Evolutionary conservation across 2,797 vertebrate species (phyloP).

Genomic region (Lophura swinhoii): DNA sequence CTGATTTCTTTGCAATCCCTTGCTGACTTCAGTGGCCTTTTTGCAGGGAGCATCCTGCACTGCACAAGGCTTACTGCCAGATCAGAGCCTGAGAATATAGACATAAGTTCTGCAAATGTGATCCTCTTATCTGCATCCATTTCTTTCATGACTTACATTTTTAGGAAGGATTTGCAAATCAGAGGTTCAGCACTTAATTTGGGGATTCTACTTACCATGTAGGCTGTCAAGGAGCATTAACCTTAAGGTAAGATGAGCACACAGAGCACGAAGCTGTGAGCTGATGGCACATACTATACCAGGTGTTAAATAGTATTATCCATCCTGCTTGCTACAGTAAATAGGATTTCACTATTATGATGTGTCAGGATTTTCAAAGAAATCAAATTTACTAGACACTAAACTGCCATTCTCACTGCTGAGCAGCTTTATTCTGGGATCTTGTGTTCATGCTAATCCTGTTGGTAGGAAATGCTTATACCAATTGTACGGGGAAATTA

Average conservation of each 20-base stretch:
- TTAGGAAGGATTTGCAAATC: constrained; percentile 75
- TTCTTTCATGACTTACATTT: constrained; percentile 26
- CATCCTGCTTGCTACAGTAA: constrained; percentile 81
- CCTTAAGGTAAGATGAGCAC: constrained; percentile 79
- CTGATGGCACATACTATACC: constrained; percentile 72
- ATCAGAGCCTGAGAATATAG: neutral
- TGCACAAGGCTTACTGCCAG: neutral
- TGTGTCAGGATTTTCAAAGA: constrained; percentile 84
- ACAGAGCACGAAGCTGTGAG: constrained; percentile 75
- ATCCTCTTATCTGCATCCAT: constrained; percentile 53
- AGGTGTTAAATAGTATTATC: constrained; percentile 85
- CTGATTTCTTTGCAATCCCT: fast-evolving
- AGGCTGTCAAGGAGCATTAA: constrained; percentile 81
- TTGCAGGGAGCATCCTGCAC: neutral
- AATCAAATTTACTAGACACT: constrained; percentile 85
- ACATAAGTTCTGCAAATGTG: neutral
- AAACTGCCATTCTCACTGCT: constrained; percentile 79
- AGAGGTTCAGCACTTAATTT: constrained; percentile 75
- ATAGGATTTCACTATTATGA: constrained; percentile 86
- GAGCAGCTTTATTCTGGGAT: constrained; percentile 83
- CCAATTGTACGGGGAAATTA: constrained; percentile 82
- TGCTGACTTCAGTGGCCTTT: neutral
- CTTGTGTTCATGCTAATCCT: constrained; percentile 80
- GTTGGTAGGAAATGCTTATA: constrained; percentile 82
- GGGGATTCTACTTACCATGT: constrained; percentile 73